Percentiles rank a stretch among this genome's conserved stretches.
Conservation (phyloP, 2,113 vertebrate species). For the Nerophis ophidion region DNA sequence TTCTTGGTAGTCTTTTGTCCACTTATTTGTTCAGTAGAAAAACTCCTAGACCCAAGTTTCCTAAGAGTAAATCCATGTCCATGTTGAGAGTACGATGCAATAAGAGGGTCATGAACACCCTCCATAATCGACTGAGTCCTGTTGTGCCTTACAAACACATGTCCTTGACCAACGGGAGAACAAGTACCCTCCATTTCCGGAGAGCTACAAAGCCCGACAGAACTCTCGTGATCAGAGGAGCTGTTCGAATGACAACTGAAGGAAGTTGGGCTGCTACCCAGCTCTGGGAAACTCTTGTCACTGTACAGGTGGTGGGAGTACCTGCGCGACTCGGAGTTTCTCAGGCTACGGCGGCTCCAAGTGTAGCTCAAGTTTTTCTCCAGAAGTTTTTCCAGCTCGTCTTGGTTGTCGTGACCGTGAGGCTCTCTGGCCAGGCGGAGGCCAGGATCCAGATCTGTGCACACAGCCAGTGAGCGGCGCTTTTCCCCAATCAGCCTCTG, state of each 20-base stretch:
- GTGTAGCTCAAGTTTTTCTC: conserved; percentile 68
- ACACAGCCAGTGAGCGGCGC: conserved; percentile 69
- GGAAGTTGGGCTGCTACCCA: conserved; percentile 52
- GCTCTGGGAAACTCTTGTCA: conserved; percentile 51
- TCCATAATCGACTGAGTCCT: conserved; percentile 6
- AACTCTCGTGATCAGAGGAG: conserved; percentile 49
- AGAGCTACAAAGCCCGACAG: conserved; percentile 45
- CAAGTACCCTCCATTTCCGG: conserved; percentile 42
- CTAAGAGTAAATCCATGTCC: conserved; percentile 19
- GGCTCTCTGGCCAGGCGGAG: conserved; percentile 40
- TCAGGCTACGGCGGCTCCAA: conserved; percentile 68
- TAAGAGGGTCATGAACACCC: conserved; percentile 18
- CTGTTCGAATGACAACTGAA: conserved; percentile 46
- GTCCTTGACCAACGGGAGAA: conserved; percentile 38
- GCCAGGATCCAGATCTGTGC: conserved; percentile 55
- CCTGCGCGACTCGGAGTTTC: conserved; percentile 49
- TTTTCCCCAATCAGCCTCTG: conserved; percentile 66
- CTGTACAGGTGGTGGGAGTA: conserved; percentile 34
- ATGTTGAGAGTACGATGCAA: conserved; percentile 21
- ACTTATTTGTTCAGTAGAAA: conserved; percentile 33
- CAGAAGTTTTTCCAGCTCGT: conserved; percentile 72
- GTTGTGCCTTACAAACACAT: conserved; percentile 4
- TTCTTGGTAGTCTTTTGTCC: conserved; percentile 18
- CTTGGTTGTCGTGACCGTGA: conserved; percentile 39
- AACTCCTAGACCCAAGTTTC: conserved; percentile 29